Evolutionary conservation across 64 coral and sea anemone genomes (phyloP).

Genomic region (Porites lutea): DNA sequence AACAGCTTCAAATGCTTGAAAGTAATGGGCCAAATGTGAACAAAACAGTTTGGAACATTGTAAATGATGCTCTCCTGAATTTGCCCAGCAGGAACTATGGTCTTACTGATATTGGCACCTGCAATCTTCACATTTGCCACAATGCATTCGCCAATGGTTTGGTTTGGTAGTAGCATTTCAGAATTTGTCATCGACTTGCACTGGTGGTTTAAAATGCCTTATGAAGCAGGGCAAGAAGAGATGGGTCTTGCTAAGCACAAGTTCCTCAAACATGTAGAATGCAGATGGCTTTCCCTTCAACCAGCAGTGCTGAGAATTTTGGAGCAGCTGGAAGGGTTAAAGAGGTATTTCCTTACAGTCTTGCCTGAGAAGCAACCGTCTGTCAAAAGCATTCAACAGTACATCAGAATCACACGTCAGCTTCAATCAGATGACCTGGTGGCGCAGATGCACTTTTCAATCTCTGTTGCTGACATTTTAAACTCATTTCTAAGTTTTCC

Average conservation of each 20-base stretch:
- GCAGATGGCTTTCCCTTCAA: slow-evolving; percentile 66
- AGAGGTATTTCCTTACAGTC: slow-evolving; percentile 63
- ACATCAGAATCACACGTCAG: slow-evolving; percentile 46
- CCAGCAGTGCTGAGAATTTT: slow-evolving; percentile 63
- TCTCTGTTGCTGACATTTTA: slow-evolving; percentile 64
- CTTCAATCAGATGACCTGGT: slow-evolving; percentile 33
- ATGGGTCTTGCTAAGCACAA: slow-evolving; percentile 55
- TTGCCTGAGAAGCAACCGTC: slow-evolving; percentile 48
- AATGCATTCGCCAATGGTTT: slow-evolving; percentile 72
- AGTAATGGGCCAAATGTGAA: slow-evolving; percentile 76
- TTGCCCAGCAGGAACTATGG: slow-evolving; percentile 58
- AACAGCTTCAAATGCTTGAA: slow-evolving; percentile 78
- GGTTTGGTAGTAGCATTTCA: slow-evolving; percentile 61
- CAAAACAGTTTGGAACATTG: slow-evolving; percentile 73
- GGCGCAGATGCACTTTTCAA: slow-evolving; percentile 65
- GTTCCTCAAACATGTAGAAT: slow-evolving; percentile 60
- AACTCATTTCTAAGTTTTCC: slow-evolving; percentile 62
- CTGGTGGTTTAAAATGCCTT: slow-evolving; percentile 73
- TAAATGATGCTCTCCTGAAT: slow-evolving; percentile 67
- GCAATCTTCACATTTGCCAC: slow-evolving; percentile 71
- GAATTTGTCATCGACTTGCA: slow-evolving; percentile 61
- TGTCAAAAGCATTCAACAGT: background rate
- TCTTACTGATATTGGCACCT: slow-evolving; percentile 65
- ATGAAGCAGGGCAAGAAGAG: slow-evolving; percentile 53
- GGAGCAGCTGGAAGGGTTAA: slow-evolving; percentile 56